Base-by-base conservation (phyloP, 2,797 vertebrate genomes). In the Eleutherodactylus coqui region DNA sequence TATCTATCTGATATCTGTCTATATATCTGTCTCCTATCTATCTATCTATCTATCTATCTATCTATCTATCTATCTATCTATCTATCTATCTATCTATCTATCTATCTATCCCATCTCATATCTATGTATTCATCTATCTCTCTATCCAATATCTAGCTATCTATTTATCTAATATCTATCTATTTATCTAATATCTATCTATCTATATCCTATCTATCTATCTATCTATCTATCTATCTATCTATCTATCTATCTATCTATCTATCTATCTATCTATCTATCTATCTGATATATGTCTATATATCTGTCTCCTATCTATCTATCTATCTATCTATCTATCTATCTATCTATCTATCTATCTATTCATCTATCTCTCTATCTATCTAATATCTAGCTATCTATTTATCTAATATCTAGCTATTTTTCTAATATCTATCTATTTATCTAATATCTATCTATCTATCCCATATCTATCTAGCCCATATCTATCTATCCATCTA, bases 221-320 rank as follows among this genome's bases (percentile, higher is more conserved):
- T 58, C 55, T 58, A 58, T 58, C 55, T 58, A 58, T 58, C 55
- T 58, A 58, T 78, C 29, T 53, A 32, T 78, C 49, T 78, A 55
- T 78, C 41, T 78, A 32, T 78, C 47, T 78, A 55, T 78, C 47
- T 78, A 53, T 78, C 47, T 78, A 53, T 78, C 14, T 78, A 32
- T 78, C 47, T 78, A 36, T 78, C 47, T 78, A 55, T 78, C 47
- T 78, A 78, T 78, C n/a, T 51, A 7, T 53, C 27, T 78, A 36
- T 78, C 27, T 78, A 36, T 55, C 75, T n/a, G n/a, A n/a, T 47
- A 75, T 75, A 38, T 75, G 43, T 45, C 70, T 75, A 43, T 75
- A 38, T 75, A 75, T 75, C 36, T 75, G n/a, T 75, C 70, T 75
- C n/a, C n/a, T 47, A 75, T 75, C 70, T 75, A 72, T 45, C 70